Evolutionary conservation across 2,113 vertebrate genomes (phyloP).

Genomic region (Puffinus mauretanicus): DNA sequence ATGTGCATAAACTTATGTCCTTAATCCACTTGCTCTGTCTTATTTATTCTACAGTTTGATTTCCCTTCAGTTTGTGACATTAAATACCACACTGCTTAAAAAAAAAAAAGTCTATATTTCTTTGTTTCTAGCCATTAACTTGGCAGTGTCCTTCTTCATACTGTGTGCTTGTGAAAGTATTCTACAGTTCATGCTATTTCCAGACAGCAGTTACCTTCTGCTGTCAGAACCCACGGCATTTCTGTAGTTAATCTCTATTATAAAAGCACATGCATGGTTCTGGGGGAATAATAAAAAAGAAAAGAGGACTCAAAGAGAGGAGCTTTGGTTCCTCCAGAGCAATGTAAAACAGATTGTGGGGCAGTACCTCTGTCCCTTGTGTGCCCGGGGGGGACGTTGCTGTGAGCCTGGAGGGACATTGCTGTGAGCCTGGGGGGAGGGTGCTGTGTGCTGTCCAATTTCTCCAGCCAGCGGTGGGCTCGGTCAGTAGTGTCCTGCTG

Average conservation of each 20-base stretch:
- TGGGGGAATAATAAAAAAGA: background rate
- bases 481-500: background rate
- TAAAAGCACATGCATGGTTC: background rate
- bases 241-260: conserved; percentile 38
- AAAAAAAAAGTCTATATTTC: background rate
- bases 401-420: too few species aligned
- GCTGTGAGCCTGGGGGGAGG: background rate
- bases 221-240: background rate
- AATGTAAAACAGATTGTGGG: background rate
- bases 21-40: background rate
- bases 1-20: background rate
- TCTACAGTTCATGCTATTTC: background rate
- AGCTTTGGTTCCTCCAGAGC: background rate
- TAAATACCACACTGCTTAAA: conserved; percentile 7
- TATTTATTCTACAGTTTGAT: conserved; percentile 12
- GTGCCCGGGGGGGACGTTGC: background rate
- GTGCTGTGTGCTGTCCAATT: background rate
- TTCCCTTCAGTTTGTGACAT: conserved; percentile 43
- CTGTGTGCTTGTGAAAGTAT: background rate
- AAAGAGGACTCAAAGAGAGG: background rate
- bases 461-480: background rate
- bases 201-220: background rate
- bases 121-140: conserved; percentile 12
- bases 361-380: background rate
- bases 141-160: background rate